These are phyloP conservation scores for Caretta caretta DNA, from an alignment of 2,113 vertebrate genomes.

Conservation along the genomic window DNA sequence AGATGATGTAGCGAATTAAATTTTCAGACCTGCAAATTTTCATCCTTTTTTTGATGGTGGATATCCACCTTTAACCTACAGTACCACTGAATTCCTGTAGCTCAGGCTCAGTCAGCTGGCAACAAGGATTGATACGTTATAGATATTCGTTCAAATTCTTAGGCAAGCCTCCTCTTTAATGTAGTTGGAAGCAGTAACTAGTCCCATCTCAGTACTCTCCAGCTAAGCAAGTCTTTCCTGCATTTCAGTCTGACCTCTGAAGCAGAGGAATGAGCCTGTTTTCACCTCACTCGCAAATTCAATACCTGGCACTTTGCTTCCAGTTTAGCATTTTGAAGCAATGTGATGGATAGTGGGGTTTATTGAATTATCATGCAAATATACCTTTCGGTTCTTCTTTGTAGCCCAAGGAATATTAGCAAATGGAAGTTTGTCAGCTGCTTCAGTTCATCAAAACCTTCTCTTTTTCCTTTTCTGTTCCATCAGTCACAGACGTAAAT, in stretches of 20 bases:
- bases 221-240: neutral
- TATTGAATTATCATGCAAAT: neutral
- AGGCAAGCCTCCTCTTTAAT: neutral
- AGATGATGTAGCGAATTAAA: neutral
- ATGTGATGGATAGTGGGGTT: neutral
- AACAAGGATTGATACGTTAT: neutral
- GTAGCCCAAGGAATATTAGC: slow-evolving; percentile 6
- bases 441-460: slow-evolving; percentile 6
- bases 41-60: neutral
- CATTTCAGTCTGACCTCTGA: neutral
- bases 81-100: slow-evolving; percentile 12
- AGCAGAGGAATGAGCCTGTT: neutral
- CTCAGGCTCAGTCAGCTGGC: slow-evolving; percentile 25
- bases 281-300: neutral
- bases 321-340: neutral
- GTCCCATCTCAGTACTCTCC: neutral
- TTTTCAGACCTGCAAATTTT: neutral
- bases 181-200: neutral
- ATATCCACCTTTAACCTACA: neutral
- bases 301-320: neutral
- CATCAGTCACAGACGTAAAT: neutral
- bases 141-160: neutral
- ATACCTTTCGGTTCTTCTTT: neutral
- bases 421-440: slow-evolving; percentile 53
- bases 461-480: slow-evolving; percentile 10